phyloP scores from a whole-genome alignment of 2,888 invertebrate species.

The Heliconius charithonia region DNA sequence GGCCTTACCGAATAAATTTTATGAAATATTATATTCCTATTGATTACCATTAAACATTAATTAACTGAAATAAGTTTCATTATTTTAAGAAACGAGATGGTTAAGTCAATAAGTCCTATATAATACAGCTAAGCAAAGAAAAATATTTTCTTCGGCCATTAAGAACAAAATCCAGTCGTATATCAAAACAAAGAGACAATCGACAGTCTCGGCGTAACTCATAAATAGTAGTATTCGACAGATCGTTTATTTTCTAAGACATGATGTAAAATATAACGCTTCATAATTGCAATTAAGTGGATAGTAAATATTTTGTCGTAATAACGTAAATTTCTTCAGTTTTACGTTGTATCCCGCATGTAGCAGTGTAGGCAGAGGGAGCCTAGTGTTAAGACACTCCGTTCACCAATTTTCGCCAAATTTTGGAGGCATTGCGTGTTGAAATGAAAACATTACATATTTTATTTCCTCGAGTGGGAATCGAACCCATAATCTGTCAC shows the following conservation, averaged over 20 bases:
- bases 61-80: not conserved
- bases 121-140: not conserved
- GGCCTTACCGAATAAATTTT: no score
- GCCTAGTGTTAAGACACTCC: no score
- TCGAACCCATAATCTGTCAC: no score
- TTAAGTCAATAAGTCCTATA: not conserved
- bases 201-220: slow-evolving; percentile 18
- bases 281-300: not conserved
- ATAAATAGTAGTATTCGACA: slow-evolving; percentile 22
- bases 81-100: not conserved
- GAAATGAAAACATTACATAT: no score
- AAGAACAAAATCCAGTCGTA: slow-evolving; percentile 24
- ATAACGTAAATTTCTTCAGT: not conserved
- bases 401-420: no score
- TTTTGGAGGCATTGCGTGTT: no score
- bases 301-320: not conserved
- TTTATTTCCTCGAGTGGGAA: no score
- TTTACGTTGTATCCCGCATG: no score
- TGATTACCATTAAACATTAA: not conserved
- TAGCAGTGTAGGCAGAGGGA: no score
- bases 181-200: slow-evolving; percentile 32
- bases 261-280: not conserved
- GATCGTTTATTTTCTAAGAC: slow-evolving; percentile 15
- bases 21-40: not conserved
- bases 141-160: slow-evolving; percentile 10